These are phyloP conservation scores for Poeciliopsis turrubarensis DNA, from an alignment of 2,113 vertebrate genomes.

Conservation along the genomic window DNA sequence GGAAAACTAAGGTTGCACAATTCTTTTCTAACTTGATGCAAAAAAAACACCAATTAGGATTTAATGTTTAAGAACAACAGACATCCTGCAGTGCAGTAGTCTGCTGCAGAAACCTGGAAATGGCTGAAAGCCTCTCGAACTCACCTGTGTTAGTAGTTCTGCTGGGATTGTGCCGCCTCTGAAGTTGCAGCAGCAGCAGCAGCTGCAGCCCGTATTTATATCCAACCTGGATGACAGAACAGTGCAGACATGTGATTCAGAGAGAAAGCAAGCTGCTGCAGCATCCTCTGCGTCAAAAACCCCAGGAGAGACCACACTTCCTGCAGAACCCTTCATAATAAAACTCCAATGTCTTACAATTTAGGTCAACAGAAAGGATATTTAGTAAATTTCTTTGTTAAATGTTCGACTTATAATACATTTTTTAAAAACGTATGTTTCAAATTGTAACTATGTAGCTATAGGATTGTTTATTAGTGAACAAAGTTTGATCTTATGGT, in stretches of 20 bases:
- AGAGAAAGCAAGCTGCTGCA: background rate
- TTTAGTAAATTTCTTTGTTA: too few species aligned
- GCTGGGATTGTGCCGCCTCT: slow-evolving; percentile 38
- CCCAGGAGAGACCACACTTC: background rate
- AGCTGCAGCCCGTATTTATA: slow-evolving; percentile 57
- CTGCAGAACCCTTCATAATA: slow-evolving; percentile 42
- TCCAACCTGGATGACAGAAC: slow-evolving; percentile 21
- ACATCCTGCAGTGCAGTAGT: slow-evolving; percentile 11
- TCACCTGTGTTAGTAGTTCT: slow-evolving; percentile 52
- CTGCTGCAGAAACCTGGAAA: slow-evolving; percentile 3
- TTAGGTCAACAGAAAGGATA: too few species aligned
- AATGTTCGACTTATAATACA: background rate
- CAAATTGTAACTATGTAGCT: background rate
- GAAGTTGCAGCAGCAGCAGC: slow-evolving; percentile 29
- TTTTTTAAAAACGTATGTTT: too few species aligned
- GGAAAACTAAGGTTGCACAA: background rate
- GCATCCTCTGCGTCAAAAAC: background rate
- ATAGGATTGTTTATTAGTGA: background rate
- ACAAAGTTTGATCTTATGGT: too few species aligned
- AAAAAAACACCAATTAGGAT: background rate
- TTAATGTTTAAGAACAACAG: background rate
- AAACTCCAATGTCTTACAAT: background rate
- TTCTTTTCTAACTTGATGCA: background rate
- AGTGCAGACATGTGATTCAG: slow-evolving; percentile 53
- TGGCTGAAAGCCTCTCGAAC: slow-evolving; percentile 23